phyloP scores from a whole-genome alignment of 2,888 invertebrate genomes.

The Tetrapedia diversipes region DNA sequence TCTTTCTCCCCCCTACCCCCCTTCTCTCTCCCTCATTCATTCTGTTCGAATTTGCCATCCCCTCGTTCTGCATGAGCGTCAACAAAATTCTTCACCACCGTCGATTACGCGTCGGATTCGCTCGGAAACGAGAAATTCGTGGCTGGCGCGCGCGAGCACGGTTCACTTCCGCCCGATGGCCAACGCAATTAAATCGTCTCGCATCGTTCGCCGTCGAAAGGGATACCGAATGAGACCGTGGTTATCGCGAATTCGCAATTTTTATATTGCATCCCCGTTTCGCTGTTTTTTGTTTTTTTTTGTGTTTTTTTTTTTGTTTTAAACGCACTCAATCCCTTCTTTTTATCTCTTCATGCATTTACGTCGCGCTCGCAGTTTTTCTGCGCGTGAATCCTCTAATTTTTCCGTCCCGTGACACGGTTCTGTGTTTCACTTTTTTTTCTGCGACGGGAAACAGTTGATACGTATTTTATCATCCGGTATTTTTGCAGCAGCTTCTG shows the following conservation, averaged over 20 bases:
- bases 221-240: not conserved
- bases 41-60: too few species aligned
- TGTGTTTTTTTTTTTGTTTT: not conserved
- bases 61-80: not conserved
- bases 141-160: too few species aligned
- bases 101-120: slow-evolving; percentile 27
- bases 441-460: too few species aligned
- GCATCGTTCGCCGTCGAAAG: not conserved
- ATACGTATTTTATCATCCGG: too few species aligned
- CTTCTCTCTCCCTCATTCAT: not conserved
- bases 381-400: too few species aligned
- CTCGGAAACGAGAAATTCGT: not conserved
- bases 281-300: not conserved
- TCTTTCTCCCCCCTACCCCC: too few species aligned
- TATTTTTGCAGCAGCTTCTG: too few species aligned
- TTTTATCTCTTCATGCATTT: not conserved
- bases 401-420: too few species aligned
- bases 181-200: slow-evolving; percentile 2
- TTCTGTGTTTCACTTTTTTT: too few species aligned
- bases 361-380: too few species aligned
- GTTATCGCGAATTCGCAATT: not conserved
- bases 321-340: too few species aligned
- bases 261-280: not conserved
- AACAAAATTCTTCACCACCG: slow-evolving; percentile 13
- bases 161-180: not conserved